phyloP scores from a whole-genome alignment of 2,113 vertebrate species.

The Anguilla rostrata region DNA sequence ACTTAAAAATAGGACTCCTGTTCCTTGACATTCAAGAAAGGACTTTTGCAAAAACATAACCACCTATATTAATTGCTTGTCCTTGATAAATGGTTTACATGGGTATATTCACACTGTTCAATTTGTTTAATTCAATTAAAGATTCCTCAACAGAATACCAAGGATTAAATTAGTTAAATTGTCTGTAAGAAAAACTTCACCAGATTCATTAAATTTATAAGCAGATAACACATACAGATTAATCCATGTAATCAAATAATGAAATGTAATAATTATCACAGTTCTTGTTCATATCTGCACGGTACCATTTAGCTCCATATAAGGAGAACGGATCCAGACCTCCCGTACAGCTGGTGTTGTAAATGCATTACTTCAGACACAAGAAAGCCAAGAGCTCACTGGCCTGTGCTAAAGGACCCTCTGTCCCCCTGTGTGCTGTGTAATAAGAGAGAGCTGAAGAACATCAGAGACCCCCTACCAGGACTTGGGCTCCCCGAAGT shows the following conservation, averaged over 20 bases:
- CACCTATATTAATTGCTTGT: too few relatives aligned
- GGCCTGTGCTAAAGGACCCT: neutral
- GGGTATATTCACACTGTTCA: neutral
- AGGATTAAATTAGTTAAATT: neutral
- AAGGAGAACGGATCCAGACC: neutral
- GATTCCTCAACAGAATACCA: neutral
- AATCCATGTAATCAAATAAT: neutral
- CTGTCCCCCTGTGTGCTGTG: neutral
- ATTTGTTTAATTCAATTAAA: neutral
- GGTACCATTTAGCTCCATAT: neutral
- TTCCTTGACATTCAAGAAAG: neutral
- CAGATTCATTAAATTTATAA: neutral
- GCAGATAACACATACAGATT: neutral
- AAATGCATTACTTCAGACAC: neutral
- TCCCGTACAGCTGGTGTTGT: neutral
- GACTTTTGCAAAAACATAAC: too few relatives aligned
- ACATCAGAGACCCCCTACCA: constrained; percentile 73
- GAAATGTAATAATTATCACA: neutral
- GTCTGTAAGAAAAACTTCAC: too few relatives aligned
- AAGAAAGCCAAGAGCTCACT: neutral
- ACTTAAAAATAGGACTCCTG: neutral
- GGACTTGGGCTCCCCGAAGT: constrained; percentile 96
- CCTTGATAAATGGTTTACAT: too few relatives aligned
- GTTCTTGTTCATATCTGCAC: neutral
- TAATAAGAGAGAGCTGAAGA: neutral